Percentiles rank a stretch among this genome's conserved stretches.
These are phyloP conservation scores for Sphecodes monilicornis DNA, from an alignment of 2,888 invertebrate species.

Conservation along the genomic window DNA sequence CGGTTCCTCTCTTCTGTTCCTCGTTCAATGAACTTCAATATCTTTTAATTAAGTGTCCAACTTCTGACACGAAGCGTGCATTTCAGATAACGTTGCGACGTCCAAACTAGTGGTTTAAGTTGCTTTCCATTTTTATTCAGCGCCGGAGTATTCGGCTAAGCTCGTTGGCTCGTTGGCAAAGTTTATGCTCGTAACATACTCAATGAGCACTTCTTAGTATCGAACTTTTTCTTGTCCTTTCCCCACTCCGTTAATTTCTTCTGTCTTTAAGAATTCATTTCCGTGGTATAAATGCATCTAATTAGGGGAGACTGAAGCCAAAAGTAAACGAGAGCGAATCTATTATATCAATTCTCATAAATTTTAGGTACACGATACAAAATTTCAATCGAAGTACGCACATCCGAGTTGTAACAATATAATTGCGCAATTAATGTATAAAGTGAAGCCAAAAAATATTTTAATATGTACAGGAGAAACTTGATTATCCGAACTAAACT, in stretches of 20 bases:
- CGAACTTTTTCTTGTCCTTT: conserved; percentile 2
- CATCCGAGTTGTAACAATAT: too few species aligned
- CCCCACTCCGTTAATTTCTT: background rate
- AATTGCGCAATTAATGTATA: too few species aligned
- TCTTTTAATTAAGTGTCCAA: conserved; percentile 29
- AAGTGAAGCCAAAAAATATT: too few species aligned
- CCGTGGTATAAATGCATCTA: background rate
- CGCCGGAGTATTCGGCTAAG: conserved; percentile 8
- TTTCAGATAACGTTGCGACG: background rate
- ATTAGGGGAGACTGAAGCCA: background rate
- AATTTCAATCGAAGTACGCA: too few species aligned
- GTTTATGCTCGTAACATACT: conserved; percentile 19
- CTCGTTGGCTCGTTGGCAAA: conserved; percentile 18
- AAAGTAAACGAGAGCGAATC: background rate
- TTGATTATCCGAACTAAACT: too few species aligned
- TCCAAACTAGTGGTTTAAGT: conserved; percentile 11
- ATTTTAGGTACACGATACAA: background rate
- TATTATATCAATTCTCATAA: background rate
- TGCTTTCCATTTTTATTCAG: conserved; percentile 32
- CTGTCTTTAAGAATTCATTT: background rate
- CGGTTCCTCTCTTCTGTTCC: background rate
- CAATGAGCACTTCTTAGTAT: background rate
- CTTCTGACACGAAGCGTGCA: background rate
- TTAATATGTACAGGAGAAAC: too few species aligned
- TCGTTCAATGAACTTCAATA: background rate